These are phyloP conservation scores for Archilochus colubris DNA, from an alignment of 2,113 vertebrate genomes.

Conservation along the genomic window DNA sequence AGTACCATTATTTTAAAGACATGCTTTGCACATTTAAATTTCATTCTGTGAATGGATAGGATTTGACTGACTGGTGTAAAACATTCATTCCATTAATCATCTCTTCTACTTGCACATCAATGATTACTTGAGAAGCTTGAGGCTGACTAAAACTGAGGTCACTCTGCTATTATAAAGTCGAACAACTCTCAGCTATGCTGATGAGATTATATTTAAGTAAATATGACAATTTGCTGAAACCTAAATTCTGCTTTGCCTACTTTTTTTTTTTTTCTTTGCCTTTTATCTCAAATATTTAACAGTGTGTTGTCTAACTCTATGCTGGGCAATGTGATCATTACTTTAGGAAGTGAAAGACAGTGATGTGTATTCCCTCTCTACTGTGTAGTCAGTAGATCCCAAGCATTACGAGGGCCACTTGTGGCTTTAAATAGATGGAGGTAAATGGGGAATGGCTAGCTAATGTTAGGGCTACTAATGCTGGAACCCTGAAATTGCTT, in stretches of 20 bases:
- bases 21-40: neutral
- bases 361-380: neutral
- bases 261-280: neutral
- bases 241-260: neutral
- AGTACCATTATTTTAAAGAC: neutral
- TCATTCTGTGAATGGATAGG: neutral
- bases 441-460: neutral
- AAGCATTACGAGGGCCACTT: neutral
- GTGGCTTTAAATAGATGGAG: neutral
- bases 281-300: neutral
- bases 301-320: neutral
- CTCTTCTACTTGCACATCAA: neutral
- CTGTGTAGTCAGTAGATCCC: neutral
- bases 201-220: neutral
- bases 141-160: neutral
- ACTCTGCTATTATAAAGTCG: neutral
- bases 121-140: neutral
- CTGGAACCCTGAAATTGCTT: neutral
- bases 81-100: neutral
- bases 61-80: neutral
- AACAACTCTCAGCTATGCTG: neutral
- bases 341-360: neutral
- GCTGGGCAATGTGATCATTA: neutral
- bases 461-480: neutral
- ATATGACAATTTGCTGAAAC: neutral